Base-by-base conservation (phyloP, 2,888 invertebrate species). In the Drosophila longiperda region DNA sequence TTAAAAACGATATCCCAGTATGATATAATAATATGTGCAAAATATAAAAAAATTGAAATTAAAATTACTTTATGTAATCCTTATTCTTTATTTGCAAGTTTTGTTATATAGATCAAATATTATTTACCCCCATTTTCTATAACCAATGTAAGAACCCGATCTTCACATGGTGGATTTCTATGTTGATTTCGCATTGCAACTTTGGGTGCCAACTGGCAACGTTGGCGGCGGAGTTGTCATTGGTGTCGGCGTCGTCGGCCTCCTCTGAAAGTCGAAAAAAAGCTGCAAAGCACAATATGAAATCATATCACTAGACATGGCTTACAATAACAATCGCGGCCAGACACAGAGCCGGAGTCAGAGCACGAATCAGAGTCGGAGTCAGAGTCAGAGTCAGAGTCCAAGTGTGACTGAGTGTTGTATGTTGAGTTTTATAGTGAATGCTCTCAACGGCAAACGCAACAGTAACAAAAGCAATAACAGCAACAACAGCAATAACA, bases 271-370 rank as follows among this genome's bases (percentile, higher is more conserved):
- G 60, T 17, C 62, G 61, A 58, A 65, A 48, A 66, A 82, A 78
- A 57, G 74, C 82, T 82, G 74, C 71, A 77, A 79, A 78, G 88
- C 78, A 85, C 80, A 85, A 85, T 89, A 88, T 81, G 86, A 88
- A 85, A 90, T 88, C 87, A 90, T 86, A 86, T 90, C 90, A 90
- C 90, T 90, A 90, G 90, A 90, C 89, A 78, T 88, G 90, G 89
- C 89, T 88, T 90, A 90, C 86, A 90, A 90, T 86, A 85, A 87
- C 89, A 85, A 82, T 66, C 66, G 71, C 34, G 62, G 54, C 76
- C 73, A 80, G 78, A 77, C 72, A 62, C 57, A 66, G 45, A 40
- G 49, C 34, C n/a, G 40, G 60, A 65, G 42, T 11, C 57, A 34
- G 70, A 70, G 62, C 26, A 2, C 26, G 26, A 26, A 26, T 26